Conservation (phyloP, 2,113 vertebrate genomes). For the Hypomesus transpacificus region DNA sequence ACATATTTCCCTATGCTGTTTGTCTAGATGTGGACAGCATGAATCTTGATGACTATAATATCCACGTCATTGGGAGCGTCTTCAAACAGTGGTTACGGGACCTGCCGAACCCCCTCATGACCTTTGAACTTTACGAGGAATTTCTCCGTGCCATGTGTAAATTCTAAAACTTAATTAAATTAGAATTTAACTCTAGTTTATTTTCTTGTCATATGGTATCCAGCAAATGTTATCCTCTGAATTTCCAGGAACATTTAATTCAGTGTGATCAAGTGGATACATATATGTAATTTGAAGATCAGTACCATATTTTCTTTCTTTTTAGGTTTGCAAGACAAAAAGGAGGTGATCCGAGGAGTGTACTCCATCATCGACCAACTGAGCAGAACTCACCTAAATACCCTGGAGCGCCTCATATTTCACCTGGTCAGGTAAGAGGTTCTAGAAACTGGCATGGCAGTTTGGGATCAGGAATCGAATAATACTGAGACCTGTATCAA, state of each 20-base stretch:
- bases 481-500: background rate
- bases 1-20: background rate
- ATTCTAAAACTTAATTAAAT: conserved; percentile 20
- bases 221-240: no score
- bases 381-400: conserved; percentile 90
- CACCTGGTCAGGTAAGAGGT: conserved; percentile 88
- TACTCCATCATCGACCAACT: conserved; percentile 96
- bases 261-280: background rate
- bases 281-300: background rate
- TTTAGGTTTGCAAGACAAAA: conserved; percentile 89
- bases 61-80: conserved; percentile 95
- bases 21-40: conserved; percentile 82
- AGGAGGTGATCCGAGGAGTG: conserved; percentile 85
- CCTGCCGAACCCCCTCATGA: conserved; percentile 96
- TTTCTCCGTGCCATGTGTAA: conserved; percentile 94
- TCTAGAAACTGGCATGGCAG: background rate
- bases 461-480: background rate
- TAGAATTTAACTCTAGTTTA: background rate
- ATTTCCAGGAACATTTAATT: background rate
- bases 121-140: conserved; percentile 96
- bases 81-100: conserved; percentile 99
- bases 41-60: conserved; percentile 96
- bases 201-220: background rate
- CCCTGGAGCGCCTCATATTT: conserved; percentile 94
- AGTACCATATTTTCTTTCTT: conserved; percentile 15